These are phyloP conservation scores for Rotaria magnacalcarata DNA, from an alignment of 2,888 invertebrate species.

Conservation along the genomic window DNA sequence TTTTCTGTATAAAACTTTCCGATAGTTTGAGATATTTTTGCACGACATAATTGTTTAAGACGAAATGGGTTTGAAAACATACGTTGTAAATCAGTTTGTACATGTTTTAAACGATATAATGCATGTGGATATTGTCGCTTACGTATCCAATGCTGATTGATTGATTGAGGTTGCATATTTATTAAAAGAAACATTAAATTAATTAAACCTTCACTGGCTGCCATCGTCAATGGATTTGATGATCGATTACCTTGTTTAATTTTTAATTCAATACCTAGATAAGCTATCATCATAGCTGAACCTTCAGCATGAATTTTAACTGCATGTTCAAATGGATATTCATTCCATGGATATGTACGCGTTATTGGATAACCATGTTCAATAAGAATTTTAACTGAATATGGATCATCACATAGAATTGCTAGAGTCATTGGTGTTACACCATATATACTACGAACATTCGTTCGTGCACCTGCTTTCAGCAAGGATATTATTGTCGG, in stretches of 20 bases:
- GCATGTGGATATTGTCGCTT: slow-evolving; percentile 20
- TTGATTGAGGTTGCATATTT: not conserved
- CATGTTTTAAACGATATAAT: not conserved
- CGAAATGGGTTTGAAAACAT: not conserved
- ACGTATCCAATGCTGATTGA: not conserved
- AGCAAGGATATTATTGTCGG: not conserved
- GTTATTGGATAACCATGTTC: slow-evolving; percentile 18
- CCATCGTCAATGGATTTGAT: not conserved
- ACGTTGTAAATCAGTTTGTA: not conserved
- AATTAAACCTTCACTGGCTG: not conserved
- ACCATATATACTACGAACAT: not conserved
- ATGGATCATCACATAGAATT: not conserved
- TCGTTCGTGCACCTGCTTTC: not conserved
- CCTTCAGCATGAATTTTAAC: not conserved
- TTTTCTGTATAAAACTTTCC: slow-evolving; percentile 11
- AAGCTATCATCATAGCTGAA: not conserved
- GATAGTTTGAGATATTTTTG: not conserved
- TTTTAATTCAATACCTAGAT: not conserved
- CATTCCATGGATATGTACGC: not conserved
- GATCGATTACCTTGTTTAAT: not conserved
- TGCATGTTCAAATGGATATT: slow-evolving; percentile 14
- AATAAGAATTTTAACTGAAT: slow-evolving; percentile 11
- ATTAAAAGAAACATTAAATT: not conserved
- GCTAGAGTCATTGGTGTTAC: slow-evolving; percentile 1
- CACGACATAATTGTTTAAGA: slow-evolving; percentile 5